These are phyloP conservation scores for Aleiodes sp. DNA, from an alignment of 1,140 invertebrate genomes.

Conservation along the genomic window DNA sequence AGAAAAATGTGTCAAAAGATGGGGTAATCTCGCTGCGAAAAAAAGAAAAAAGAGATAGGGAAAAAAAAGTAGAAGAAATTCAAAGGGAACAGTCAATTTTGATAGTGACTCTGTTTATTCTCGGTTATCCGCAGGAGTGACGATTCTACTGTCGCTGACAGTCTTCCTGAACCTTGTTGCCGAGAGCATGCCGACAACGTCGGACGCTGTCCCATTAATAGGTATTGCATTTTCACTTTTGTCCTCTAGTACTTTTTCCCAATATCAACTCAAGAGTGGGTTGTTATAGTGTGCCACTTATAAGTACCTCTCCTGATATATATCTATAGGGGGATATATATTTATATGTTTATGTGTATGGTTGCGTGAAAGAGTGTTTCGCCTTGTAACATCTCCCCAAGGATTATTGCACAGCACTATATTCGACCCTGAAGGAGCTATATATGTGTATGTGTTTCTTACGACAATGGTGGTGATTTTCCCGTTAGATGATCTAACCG, in stretches of 20 bases:
- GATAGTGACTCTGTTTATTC: slow-evolving; percentile 41
- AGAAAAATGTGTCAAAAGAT: background rate
- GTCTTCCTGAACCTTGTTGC: slow-evolving; percentile 89
- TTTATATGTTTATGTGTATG: slow-evolving; percentile 9
- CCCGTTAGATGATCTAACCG: background rate
- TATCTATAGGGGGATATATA: too few species aligned
- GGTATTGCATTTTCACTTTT: slow-evolving; percentile 65
- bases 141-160: slow-evolving; percentile 88
- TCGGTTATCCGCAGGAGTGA: slow-evolving; percentile 74
- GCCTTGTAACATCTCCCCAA: background rate
- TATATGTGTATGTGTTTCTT: too few species aligned
- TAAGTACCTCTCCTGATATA: too few species aligned
- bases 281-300: slow-evolving; percentile 10
- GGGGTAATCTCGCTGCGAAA: background rate
- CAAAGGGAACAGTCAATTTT: slow-evolving; percentile 20
- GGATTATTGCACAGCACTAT: background rate
- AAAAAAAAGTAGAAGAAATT: slow-evolving; percentile 13
- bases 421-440: background rate
- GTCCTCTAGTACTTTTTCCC: slow-evolving; percentile 2
- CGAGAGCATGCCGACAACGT: slow-evolving; percentile 85
- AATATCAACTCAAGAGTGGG: background rate
- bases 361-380: background rate
- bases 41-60: background rate
- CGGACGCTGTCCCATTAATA: slow-evolving; percentile 85
- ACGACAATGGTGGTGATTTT: background rate